Evolutionary conservation across 2,888 invertebrate genomes (phyloP).

Genomic region (Corythucha ciliata): DNA sequence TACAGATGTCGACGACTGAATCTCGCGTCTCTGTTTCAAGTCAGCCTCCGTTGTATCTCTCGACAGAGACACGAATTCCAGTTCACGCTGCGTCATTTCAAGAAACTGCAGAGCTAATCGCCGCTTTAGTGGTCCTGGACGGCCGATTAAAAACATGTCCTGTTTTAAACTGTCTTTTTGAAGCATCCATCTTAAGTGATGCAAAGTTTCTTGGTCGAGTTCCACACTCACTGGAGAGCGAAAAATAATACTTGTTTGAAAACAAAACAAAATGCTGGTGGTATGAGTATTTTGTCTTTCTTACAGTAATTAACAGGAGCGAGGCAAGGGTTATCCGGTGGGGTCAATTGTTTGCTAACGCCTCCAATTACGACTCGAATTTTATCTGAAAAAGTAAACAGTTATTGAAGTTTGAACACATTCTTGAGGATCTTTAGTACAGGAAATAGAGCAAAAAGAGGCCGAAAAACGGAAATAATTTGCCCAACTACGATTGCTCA

Average conservation of each 20-base stretch:
- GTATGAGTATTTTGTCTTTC: constrained; percentile 36
- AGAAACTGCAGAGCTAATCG: constrained; percentile 78
- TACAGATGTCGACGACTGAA: constrained; percentile 72
- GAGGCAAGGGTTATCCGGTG: constrained; percentile 61
- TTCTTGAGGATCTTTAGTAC: no score
- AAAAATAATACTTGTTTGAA: constrained; percentile 18
- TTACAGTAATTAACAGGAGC: constrained; percentile 78
- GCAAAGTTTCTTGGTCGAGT: constrained; percentile 60
- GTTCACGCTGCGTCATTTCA: constrained; percentile 78
- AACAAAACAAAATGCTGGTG: not conserved
- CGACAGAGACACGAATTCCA: constrained; percentile 87
- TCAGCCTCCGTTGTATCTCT: constrained; percentile 96
- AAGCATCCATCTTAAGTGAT: constrained; percentile 89
- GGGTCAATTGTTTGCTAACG: constrained; percentile 54
- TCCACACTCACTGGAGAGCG: constrained; percentile 47
- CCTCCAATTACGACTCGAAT: constrained; percentile 59
- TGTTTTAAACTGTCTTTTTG: constrained; percentile 89
- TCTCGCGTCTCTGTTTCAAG: constrained; percentile 89
- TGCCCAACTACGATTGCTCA: no score
- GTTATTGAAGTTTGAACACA: no score
- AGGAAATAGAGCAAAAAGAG: no score
- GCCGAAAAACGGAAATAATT: no score
- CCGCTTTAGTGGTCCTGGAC: constrained; percentile 75
- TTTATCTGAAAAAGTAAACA: constrained; percentile 27
- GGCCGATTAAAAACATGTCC: constrained; percentile 89